Evolutionary conservation across 1,140 invertebrate species (phyloP).

Genomic region (Microplitis demolitor): DNA sequence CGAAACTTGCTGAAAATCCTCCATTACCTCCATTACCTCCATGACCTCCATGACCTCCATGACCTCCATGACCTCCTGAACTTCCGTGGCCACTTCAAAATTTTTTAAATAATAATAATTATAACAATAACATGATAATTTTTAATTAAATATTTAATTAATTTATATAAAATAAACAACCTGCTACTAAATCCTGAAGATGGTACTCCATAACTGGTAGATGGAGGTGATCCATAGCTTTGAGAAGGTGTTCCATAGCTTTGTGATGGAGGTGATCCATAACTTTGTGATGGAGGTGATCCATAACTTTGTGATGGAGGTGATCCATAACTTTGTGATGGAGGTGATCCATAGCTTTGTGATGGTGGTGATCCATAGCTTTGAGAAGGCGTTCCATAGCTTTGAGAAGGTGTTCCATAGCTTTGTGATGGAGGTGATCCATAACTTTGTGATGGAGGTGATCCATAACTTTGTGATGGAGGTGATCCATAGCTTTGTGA

Average conservation of each 20-base stretch:
- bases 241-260: neutral
- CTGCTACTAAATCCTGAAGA: conserved; percentile 8
- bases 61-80: neutral
- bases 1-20: neutral
- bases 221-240: neutral
- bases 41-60: neutral
- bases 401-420: neutral
- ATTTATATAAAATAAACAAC: neutral
- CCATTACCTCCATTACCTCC: neutral
- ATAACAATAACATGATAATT: neutral
- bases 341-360: neutral
- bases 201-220: neutral
- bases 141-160: neutral
- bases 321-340: neutral
- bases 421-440: conserved; percentile 3
- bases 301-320: neutral
- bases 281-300: neutral
- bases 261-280: neutral
- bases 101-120: neutral
- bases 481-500: neutral
- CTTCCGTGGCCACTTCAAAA: conserved; percentile 4
- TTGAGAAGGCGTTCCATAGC: neutral
- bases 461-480: conserved; percentile 1
- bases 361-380: conserved; percentile 1
- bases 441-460: neutral